phyloP scores from a whole-genome alignment of 2,888 invertebrate genomes.

The Rhamphomyia laevipes region DNA sequence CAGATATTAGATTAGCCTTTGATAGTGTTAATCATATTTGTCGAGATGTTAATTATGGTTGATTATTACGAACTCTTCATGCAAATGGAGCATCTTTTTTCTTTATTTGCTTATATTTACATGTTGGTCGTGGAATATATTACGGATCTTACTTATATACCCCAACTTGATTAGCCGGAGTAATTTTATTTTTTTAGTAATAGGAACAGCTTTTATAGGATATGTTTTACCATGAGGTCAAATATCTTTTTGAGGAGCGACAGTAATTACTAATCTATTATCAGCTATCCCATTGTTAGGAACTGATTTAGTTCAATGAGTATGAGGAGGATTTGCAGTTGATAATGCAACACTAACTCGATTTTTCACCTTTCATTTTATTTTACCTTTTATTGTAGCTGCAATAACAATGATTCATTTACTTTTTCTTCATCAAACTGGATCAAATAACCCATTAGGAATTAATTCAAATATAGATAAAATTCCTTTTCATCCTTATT shows the following conservation, averaged over 20 bases:
- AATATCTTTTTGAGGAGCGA: conserved; percentile 72
- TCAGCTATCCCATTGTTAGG: conserved; percentile 62
- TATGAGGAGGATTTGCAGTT: conserved; percentile 66
- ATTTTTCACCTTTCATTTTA: conserved; percentile 60
- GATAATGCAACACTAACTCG: conserved; percentile 64
- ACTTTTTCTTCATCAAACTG: conserved; percentile 53
- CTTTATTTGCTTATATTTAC: conserved; percentile 56
- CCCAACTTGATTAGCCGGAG: conserved; percentile 52
- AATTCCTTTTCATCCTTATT: conserved; percentile 58
- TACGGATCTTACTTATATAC: conserved; percentile 43
- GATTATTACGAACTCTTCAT: conserved; percentile 52
- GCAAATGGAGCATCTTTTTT: conserved; percentile 63
- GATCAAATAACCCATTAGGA: conserved; percentile 56
- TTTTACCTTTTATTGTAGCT: conserved; percentile 55
- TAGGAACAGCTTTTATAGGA: conserved; percentile 64
- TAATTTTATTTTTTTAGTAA: conserved; percentile 53
- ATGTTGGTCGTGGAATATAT: conserved; percentile 54
- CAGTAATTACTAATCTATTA: conserved; percentile 64
- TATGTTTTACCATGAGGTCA: conserved; percentile 69
- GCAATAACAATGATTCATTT: conserved; percentile 51
- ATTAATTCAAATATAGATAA: conserved; percentile 52
- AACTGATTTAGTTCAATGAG: conserved; percentile 49
- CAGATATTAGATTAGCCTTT: conserved; percentile 52
- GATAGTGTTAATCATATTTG: conserved; percentile 55
- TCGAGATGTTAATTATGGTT: conserved; percentile 57